These are phyloP conservation scores for Pongo pygmaeus DNA, from an alignment of 2,113 vertebrate species.

Conservation along the genomic window DNA sequence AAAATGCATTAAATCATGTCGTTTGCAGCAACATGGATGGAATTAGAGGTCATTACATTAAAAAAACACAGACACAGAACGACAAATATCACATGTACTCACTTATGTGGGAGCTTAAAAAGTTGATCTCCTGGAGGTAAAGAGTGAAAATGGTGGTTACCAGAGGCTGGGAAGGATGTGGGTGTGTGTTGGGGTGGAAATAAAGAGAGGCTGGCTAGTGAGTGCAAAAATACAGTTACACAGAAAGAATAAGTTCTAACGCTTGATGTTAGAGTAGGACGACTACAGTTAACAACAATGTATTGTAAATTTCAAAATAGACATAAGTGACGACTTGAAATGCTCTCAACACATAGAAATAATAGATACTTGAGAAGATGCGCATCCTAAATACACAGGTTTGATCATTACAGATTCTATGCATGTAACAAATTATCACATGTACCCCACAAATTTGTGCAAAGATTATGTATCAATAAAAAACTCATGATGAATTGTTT, in stretches of 20 bases:
- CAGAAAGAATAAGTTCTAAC: neutral
- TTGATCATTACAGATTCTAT: neutral
- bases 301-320: neutral
- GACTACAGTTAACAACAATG: neutral
- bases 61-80: neutral
- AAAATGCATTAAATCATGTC: neutral
- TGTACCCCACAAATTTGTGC: neutral
- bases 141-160: neutral
- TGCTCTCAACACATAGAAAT: neutral
- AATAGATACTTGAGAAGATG: neutral
- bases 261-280: neutral
- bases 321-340: neutral
- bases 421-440: neutral
- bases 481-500: neutral
- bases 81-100: neutral
- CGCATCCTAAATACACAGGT: neutral
- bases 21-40: neutral
- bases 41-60: neutral
- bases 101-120: neutral
- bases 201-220: neutral
- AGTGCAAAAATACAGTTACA: neutral
- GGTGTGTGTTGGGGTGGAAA: neutral
- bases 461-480: neutral
- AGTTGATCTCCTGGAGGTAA: neutral
- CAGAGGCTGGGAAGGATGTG: neutral